Conservation (phyloP, 2,797 vertebrate species). For the Sciaenops ocellatus region DNA sequence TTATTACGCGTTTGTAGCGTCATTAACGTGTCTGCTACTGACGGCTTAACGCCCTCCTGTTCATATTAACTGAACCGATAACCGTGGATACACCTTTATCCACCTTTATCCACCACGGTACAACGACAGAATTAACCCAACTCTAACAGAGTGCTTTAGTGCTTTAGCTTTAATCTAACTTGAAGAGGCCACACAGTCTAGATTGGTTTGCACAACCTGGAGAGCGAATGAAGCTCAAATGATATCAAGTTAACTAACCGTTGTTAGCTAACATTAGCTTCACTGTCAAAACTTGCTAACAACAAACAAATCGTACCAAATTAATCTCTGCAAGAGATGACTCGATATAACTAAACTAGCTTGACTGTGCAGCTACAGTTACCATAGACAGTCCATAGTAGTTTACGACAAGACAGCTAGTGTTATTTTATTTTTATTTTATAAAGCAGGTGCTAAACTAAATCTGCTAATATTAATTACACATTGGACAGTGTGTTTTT, state of each 20-base stretch:
- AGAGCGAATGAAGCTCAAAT: background rate
- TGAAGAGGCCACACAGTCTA: background rate
- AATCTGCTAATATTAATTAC: background rate
- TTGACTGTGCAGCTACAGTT: too few species aligned
- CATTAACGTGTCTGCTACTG: background rate
- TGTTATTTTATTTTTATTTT: background rate
- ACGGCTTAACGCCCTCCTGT: background rate
- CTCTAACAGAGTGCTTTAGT: too few species aligned
- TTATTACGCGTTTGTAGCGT: too few species aligned
- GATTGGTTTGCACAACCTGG: too few species aligned
- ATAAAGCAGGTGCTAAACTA: background rate
- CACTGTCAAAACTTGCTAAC: background rate
- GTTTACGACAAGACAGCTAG: background rate
- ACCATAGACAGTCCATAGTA: background rate
- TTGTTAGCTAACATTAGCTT: background rate
- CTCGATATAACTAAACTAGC: background rate
- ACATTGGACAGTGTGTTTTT: too few species aligned
- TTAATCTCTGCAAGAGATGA: background rate
- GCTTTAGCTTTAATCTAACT: background rate
- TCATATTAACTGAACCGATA: too few species aligned
- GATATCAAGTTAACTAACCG: background rate
- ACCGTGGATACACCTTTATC: background rate
- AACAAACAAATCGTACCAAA: background rate
- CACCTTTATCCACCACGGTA: background rate
- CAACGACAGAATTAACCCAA: background rate